phyloP scores from a whole-genome alignment of 2,113 vertebrate genomes.

The Rhadina sibilatrix region DNA sequence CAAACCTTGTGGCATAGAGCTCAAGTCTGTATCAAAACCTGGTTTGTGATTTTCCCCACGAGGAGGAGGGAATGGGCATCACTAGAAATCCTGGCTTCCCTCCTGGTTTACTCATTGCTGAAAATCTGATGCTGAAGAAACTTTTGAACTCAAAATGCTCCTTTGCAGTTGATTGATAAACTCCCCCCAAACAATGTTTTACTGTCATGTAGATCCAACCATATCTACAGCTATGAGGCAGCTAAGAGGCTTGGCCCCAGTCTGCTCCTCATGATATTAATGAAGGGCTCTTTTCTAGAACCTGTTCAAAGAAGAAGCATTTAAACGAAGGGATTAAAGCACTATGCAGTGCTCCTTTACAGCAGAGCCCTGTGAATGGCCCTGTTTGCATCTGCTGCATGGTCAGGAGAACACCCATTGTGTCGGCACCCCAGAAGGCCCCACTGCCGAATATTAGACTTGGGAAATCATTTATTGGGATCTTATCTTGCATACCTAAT shows the following conservation, averaged over 20 bases:
- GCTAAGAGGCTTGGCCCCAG: not conserved
- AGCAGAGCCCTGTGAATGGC: not conserved
- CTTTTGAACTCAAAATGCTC: not conserved
- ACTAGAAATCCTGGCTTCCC: not conserved
- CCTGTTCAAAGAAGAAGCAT: not conserved
- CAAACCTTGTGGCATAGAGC: not conserved
- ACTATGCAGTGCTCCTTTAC: not conserved
- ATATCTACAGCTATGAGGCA: not conserved
- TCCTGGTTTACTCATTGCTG: not conserved
- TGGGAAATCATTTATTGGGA: slow-evolving; percentile 25
- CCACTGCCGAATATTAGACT: slow-evolving; percentile 11
- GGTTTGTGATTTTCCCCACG: not conserved
- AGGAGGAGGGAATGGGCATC: not conserved
- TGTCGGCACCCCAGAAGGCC: not conserved
- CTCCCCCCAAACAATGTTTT: not conserved
- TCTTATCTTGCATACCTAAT: slow-evolving; percentile 57
- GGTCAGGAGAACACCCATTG: not conserved
- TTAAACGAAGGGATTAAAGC: not conserved
- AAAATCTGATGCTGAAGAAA: not conserved
- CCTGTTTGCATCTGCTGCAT: not conserved
- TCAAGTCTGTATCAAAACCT: not conserved
- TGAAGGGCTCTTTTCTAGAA: slow-evolving; percentile 9
- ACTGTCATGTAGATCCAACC: not conserved
- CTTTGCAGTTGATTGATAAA: not conserved
- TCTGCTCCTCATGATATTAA: not conserved